phyloP scores from a whole-genome alignment of 2,113 vertebrate genomes.

The Jaculus jaculus region DNA sequence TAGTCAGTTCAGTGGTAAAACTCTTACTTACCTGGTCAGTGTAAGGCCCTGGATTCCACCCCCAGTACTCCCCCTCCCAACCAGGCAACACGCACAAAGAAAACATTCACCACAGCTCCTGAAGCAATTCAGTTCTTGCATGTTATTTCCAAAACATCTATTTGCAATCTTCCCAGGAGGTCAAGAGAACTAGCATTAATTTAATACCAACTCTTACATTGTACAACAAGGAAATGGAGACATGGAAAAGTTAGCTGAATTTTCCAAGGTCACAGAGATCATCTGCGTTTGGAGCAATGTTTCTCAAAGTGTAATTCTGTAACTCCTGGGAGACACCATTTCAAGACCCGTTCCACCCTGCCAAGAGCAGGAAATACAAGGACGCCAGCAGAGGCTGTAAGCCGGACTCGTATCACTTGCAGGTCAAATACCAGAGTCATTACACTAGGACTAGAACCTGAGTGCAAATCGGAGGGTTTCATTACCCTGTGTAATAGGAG shows the following conservation, averaged over 20 bases:
- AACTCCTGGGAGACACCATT: background rate
- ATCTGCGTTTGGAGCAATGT: background rate
- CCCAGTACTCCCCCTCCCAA: background rate
- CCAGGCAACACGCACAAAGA: background rate
- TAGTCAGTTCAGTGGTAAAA: background rate
- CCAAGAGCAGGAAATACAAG: conserved; percentile 51
- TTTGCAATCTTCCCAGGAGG: background rate
- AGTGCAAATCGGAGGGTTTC: background rate
- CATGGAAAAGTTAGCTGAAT: conserved; percentile 10
- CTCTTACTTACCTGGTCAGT: background rate
- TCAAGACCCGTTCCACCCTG: conserved; percentile 39
- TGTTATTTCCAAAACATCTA: background rate
- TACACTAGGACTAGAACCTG: conserved; percentile 5
- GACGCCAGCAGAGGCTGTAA: background rate
- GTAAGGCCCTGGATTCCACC: background rate
- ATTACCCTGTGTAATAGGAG: background rate
- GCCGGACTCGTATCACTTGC: background rate
- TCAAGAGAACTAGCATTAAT: conserved; percentile 37
- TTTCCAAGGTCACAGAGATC: conserved; percentile 56
- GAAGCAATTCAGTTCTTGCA: background rate
- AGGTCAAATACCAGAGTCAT: conserved; percentile 40
- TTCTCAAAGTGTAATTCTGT: conserved; percentile 15
- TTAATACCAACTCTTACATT: background rate
- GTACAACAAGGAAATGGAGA: conserved; percentile 24
- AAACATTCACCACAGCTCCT: conserved; percentile 7